These are phyloP conservation scores for Microchrysa polita DNA, from an alignment of 2,888 invertebrate species.

Conservation along the genomic window DNA sequence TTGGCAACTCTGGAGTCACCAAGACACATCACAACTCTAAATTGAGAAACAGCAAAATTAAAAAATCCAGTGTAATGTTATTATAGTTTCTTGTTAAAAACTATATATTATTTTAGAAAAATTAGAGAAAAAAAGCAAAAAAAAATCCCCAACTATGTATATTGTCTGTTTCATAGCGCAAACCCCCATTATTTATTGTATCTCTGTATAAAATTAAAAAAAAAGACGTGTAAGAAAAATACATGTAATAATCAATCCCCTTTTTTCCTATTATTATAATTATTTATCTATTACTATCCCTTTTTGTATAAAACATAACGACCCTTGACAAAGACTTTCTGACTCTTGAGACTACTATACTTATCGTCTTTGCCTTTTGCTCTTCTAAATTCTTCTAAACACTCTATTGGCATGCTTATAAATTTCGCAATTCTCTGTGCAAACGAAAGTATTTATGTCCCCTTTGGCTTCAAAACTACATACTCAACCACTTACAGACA, in stretches of 20 bases:
- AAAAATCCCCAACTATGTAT: conserved; percentile 1
- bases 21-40: conserved; percentile 11
- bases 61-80: neutral
- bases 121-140: neutral
- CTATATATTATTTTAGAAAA: conserved; percentile 29
- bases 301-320: neutral
- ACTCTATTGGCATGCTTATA: neutral
- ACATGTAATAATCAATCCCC: neutral
- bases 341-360: too few relatives aligned
- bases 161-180: neutral
- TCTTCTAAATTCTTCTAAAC: too few relatives aligned
- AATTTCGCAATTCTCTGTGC: neutral
- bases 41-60: neutral
- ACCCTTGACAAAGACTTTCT: neutral
- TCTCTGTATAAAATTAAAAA: conserved; percentile 2
- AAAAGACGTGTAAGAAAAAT: neutral
- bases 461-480: neutral
- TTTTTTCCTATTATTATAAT: neutral
- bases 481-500: neutral
- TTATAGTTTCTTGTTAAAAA: neutral
- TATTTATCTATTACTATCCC: too few relatives aligned
- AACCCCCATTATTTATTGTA: conserved; percentile 11
- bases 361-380: too few relatives aligned
- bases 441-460: neutral
- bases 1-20: conserved; percentile 1